phyloP scores from a whole-genome alignment of 2,888 invertebrate species.

The Andrena fulva region DNA sequence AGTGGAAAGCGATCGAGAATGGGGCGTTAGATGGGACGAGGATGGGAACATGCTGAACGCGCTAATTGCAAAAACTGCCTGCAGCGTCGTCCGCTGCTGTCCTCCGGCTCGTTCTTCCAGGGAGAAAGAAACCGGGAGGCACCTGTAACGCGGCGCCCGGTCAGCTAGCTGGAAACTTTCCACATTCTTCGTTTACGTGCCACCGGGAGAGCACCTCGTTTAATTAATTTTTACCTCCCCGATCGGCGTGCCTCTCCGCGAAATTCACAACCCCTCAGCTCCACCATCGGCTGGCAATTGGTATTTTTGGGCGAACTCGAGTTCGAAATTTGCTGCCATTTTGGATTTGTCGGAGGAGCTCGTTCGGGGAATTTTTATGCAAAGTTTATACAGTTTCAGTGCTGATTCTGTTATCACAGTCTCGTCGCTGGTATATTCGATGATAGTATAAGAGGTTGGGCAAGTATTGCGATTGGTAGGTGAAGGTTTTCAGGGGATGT shows the following conservation, averaged over 20 bases:
- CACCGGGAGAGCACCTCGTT: not conserved
- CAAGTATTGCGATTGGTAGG: no score
- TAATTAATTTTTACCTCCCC: slow-evolving; percentile 30
- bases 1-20: slow-evolving; percentile 43
- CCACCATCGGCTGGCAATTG: not conserved
- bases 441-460: no score
- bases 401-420: no score
- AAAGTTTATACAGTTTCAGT: no score
- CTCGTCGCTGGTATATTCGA: no score
- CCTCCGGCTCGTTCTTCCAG: slow-evolving; percentile 24
- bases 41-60: slow-evolving; percentile 59
- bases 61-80: slow-evolving; percentile 76
- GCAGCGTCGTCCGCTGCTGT: slow-evolving; percentile 46
- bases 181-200: slow-evolving; percentile 23
- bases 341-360: no score
- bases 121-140: slow-evolving; percentile 27
- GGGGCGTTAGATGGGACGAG: slow-evolving; percentile 19
- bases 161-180: slow-evolving; percentile 35
- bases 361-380: no score
- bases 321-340: not conserved
- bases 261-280: not conserved
- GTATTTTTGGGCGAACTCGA: not conserved
- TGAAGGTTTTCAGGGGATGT: no score
- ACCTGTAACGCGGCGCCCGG: slow-evolving; percentile 34
- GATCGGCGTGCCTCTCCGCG: no score